Percentiles rank a stretch among this genome's conserved stretches.
phyloP scores from a whole-genome alignment of 30 jellyfish, hydroid and myxozoan genomes.

The Aurelia aurita region DNA sequence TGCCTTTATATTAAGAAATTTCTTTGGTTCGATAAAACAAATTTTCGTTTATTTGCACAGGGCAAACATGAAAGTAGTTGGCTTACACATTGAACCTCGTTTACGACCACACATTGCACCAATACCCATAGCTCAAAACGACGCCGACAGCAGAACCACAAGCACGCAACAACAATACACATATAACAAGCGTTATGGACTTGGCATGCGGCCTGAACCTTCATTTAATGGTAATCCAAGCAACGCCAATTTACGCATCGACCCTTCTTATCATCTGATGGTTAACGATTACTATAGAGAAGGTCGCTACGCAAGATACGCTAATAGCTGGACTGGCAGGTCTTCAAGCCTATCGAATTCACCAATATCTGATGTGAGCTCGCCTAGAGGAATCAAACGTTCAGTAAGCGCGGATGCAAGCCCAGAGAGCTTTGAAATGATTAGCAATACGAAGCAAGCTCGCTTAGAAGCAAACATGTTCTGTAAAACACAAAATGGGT shows the following conservation, averaged over 20 bases:
- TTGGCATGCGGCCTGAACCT: constrained; percentile 27
- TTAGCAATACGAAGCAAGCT: constrained; percentile 18
- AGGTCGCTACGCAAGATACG: constrained; percentile 10
- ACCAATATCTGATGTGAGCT: constrained; percentile 64
- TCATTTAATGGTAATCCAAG: constrained; percentile 4
- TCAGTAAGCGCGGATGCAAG: constrained; percentile 70
- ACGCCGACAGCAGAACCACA: constrained; percentile 43
- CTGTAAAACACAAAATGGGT: constrained; percentile 47
- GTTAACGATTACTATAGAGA: constrained; percentile 53
- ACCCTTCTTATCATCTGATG: constrained; percentile 34
- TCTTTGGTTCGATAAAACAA: too few species aligned
- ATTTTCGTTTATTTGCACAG: constrained; percentile 4
- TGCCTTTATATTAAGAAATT: too few species aligned
- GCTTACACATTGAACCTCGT: constrained; percentile 93
- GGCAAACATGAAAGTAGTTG: constrained; percentile 65
- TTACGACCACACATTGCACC: constrained; percentile 95
- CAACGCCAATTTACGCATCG: constrained; percentile 8
- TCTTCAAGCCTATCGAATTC: constrained; percentile 70
- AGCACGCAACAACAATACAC: constrained; percentile 24
- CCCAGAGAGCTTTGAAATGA: constrained; percentile 47
- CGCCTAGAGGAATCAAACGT: constrained; percentile 63
- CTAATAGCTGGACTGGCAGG: constrained; percentile 52
- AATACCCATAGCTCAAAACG: constrained; percentile 79
- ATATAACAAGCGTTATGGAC: constrained; percentile 29
- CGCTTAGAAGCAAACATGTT: constrained; percentile 31